Evolutionary conservation across 2,113 vertebrate genomes (phyloP).

Genomic region (Lutjanus erythropterus): DNA sequence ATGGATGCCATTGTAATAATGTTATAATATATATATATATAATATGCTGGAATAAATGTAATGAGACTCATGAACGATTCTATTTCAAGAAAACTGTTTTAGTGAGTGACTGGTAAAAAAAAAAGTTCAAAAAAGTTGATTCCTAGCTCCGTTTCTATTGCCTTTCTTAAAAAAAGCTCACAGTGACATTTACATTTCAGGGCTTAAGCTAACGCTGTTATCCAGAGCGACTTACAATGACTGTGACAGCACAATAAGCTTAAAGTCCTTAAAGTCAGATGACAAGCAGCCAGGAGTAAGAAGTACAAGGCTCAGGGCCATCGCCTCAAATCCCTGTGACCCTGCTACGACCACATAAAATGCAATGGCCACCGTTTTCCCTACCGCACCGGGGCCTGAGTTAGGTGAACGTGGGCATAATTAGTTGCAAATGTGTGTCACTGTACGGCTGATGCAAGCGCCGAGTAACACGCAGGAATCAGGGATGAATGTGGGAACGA

Average conservation of each 20-base stretch:
- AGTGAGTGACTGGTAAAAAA: neutral
- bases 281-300: neutral
- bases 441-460: conserved; percentile 70
- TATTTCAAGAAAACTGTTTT: neutral
- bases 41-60: neutral
- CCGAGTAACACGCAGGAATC: conserved; percentile 41
- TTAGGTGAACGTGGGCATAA: conserved; percentile 47
- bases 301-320: conserved; percentile 3
- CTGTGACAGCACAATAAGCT: conserved; percentile 24
- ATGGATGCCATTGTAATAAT: too few relatives aligned
- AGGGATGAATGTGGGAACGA: conserved; percentile 32
- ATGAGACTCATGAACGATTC: neutral
- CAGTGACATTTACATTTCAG: conserved; percentile 16
- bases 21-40: too few relatives aligned
- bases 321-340: conserved; percentile 1
- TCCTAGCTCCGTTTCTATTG: neutral
- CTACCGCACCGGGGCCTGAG: neutral
- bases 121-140: neutral
- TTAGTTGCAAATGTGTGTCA: conserved; percentile 64
- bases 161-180: neutral
- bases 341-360: conserved; percentile 20
- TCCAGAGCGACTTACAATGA: conserved; percentile 14
- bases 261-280: conserved; percentile 21
- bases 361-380: conserved; percentile 16
- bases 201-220: conserved; percentile 15